phyloP scores from a whole-genome alignment of 2,113 vertebrate genomes.

The Butastur rufipennis region DNA sequence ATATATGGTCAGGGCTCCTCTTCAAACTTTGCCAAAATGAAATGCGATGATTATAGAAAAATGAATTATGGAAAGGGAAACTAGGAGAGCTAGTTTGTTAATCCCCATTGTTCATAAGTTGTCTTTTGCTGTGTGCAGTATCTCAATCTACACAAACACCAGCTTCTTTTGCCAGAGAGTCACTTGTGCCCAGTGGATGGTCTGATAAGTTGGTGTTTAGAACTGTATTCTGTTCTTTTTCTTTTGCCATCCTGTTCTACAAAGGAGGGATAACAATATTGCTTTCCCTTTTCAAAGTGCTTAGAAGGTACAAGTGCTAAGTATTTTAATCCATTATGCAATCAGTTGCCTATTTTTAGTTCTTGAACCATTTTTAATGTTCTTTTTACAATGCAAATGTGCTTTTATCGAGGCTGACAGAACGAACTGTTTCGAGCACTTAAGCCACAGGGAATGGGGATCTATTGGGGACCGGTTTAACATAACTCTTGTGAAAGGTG shows the following conservation, averaged over 20 bases:
- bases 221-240: not conserved
- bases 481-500: not conserved
- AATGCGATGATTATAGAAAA: not conserved
- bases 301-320: not conserved
- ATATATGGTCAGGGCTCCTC: constrained; percentile 44
- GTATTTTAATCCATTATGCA: constrained; percentile 42
- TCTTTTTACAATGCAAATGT: constrained; percentile 5
- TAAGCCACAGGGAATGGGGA: not conserved
- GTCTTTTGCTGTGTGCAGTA: not conserved
- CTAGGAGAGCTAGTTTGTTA: not conserved
- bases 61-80: not conserved
- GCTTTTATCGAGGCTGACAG: constrained; percentile 1
- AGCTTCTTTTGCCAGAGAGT: not conserved
- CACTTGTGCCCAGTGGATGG: not conserved
- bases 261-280: not conserved
- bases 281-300: not conserved
- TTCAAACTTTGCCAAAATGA: not conserved
- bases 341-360: constrained; percentile 44
- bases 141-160: not conserved
- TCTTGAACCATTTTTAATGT: constrained; percentile 19
- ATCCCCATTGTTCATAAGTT: not conserved
- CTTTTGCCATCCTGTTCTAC: not conserved
- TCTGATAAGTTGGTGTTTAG: not conserved
- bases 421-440: not conserved
- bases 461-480: not conserved